Percentiles rank a stretch among this genome's conserved stretches.
Evolutionary conservation across 1,140 invertebrate genomes (phyloP).

Genomic region (Radopholus similis): DNA sequence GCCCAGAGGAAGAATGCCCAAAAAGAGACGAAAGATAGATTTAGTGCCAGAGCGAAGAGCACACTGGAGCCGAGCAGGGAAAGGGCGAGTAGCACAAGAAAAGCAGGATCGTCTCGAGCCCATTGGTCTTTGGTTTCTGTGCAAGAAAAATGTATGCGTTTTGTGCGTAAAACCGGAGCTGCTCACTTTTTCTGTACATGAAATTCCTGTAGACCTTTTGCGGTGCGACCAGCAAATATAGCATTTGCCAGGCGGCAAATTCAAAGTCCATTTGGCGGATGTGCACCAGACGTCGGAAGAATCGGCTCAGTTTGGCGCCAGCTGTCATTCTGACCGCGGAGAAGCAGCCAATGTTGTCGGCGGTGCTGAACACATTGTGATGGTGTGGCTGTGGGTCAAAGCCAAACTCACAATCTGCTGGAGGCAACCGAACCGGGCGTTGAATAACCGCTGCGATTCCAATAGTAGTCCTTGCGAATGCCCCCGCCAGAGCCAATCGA

Average conservation of each 20-base stretch:
- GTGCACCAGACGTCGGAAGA: conserved; percentile 77
- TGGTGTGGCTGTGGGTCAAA: not conserved
- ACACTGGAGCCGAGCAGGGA: conserved; percentile 84
- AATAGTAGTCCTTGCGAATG: conserved; percentile 18
- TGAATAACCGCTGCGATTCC: conserved; percentile 44
- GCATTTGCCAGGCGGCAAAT: conserved; percentile 97
- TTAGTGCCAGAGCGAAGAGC: conserved; percentile 78
- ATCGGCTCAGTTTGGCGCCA: conserved; percentile 50
- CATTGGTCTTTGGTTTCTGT: conserved; percentile 95
- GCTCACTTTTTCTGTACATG: conserved; percentile 91
- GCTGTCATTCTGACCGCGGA: conserved; percentile 59
- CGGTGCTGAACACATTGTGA: conserved; percentile 20
- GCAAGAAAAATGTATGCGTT: conserved; percentile 59
- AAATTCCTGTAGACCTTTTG: conserved; percentile 97
- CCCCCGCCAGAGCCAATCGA: conserved; percentile 23
- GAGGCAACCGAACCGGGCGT: conserved; percentile 47
- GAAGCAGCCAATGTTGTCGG: conserved; percentile 53
- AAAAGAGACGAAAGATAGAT: conserved; percentile 73
- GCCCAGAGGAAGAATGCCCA: conserved; percentile 84
- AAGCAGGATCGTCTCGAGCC: conserved; percentile 97
- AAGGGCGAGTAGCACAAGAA: conserved; percentile 82
- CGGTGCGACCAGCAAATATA: conserved; percentile 87
- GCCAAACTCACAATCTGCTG: conserved; percentile 19
- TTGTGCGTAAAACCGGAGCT: not conserved
- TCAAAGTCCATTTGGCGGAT: conserved; percentile 99